phyloP scores from a whole-genome alignment of 2,888 invertebrate genomes.

The Carterocephalus palaemon region DNA sequence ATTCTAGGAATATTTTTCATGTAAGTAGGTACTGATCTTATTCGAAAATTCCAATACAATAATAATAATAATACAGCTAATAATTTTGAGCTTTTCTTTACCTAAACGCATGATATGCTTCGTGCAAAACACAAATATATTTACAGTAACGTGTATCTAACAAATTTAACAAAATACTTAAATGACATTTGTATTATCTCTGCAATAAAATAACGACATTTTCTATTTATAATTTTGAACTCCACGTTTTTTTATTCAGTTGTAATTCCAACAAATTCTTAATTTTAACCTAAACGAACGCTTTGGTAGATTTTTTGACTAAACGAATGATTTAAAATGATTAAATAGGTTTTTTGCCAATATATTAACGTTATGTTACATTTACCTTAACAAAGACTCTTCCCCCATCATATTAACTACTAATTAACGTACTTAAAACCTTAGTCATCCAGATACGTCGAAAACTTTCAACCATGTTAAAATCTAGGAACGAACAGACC shows the following conservation, averaged over 20 bases:
- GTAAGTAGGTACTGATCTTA: conserved; percentile 29
- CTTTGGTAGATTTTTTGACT: conserved; percentile 59
- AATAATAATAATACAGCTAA: conserved; percentile 46
- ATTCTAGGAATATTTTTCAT: no score
- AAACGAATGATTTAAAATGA: conserved; percentile 30
- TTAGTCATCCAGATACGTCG: conserved; percentile 6
- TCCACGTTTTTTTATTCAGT: conserved; percentile 29
- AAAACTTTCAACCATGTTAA: conserved; percentile 30
- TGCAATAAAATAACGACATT: conserved; percentile 35
- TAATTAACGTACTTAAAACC: conserved; percentile 33
- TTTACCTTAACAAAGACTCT: conserved; percentile 16
- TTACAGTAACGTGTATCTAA: conserved; percentile 58
- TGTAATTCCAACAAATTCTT: conserved; percentile 29
- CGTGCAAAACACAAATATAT: conserved; percentile 45
- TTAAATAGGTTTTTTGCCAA: conserved; percentile 30
- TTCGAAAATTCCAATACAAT: conserved; percentile 29
- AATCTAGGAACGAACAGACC: conserved; percentile 34
- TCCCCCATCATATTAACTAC: conserved; percentile 23
- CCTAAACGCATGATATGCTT: conserved; percentile 63
- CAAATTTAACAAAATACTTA: conserved; percentile 61
- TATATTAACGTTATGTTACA: conserved; percentile 34
- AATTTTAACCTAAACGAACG: conserved; percentile 34
- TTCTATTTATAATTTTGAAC: conserved; percentile 32
- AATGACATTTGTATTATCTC: conserved; percentile 27
- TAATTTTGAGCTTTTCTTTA: conserved; percentile 54